phyloP scores from a whole-genome alignment of 2,113 vertebrate genomes.

The Alethe diademata region DNA sequence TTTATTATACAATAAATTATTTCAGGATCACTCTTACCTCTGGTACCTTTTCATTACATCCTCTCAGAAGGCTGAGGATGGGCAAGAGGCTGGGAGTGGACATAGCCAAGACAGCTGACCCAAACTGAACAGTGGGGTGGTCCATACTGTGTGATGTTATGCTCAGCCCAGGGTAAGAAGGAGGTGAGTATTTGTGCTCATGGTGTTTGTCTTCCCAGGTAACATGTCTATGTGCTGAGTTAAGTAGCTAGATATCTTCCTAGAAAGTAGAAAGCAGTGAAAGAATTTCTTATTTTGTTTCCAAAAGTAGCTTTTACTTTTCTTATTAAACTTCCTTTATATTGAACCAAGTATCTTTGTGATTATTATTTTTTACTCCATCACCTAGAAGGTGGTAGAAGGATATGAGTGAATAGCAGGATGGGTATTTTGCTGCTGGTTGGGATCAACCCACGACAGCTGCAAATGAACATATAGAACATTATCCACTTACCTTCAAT shows the following conservation, averaged over 20 bases:
- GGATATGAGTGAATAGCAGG: background rate
- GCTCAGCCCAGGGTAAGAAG: background rate
- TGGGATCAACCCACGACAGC: background rate
- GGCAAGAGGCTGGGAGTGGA: background rate
- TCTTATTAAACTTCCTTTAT: background rate
- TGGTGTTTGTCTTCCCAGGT: background rate
- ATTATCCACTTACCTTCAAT: background rate
- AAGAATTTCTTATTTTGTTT: background rate
- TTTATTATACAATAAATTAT: background rate
- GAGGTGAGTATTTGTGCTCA: background rate
- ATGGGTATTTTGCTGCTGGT: background rate
- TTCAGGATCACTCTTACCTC: background rate
- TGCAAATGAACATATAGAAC: background rate
- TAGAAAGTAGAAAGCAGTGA: background rate
- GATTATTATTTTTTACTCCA: background rate
- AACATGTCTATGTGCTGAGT: accelerated
- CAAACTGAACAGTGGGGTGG: background rate
- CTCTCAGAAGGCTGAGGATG: background rate
- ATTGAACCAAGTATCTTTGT: background rate
- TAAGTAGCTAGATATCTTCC: background rate
- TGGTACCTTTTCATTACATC: background rate
- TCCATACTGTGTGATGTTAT: background rate
- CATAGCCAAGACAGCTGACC: background rate
- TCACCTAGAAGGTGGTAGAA: background rate
- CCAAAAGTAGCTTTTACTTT: background rate